Base-by-base conservation (phyloP, 2,113 vertebrate genomes). In the Barnardius zonarius region DNA sequence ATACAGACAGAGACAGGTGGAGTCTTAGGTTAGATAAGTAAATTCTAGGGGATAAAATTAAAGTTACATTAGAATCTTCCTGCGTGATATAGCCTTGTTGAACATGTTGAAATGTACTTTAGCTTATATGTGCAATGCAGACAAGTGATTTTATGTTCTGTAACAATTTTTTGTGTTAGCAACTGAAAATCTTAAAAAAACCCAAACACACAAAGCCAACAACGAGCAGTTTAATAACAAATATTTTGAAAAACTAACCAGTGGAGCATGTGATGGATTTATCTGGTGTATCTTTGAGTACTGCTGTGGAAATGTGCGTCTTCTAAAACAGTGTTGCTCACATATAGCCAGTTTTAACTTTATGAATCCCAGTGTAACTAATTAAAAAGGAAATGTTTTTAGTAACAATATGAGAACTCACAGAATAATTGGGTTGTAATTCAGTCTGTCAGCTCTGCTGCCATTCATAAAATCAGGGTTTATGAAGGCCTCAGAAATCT, bases 321-420 rank as follows among this genome's bases (percentile, higher is more conserved):
- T 73, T 92, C 63, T 79, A 33, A 55, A 89, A 28, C 70, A 54
- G 41, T 43, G 39, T 51, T 27, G 23, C 25, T 96, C 11, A 48
- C 43, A 17, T 48, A 8, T 31, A 62, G 62, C 20, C 5, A 31
- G 39, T 83, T 94, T 85, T 77, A 72, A 83, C 85, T 91, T 95
- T 59, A 83, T 85, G 90, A 77, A 95, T 91, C 90, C 59, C 67
- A 74, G 2, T 62, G 59, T 95, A 91, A 88, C 59, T 86, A 96
- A 96, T 97, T 95, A 95, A 91, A 91, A 76, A 89, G 70, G 84
- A 92, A 88, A 59, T 90, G 49, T 54, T 95, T 95, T 92, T 90
- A 46, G 67, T 81, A 90, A 90, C 70, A 83, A 8, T 83, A 83
- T 59, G 61, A 63, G 84, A 95, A 88, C 67, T 90, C 62, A 23